Conservation (phyloP, 2,888 invertebrate species). For the Caenorhabditis becei region DNA sequence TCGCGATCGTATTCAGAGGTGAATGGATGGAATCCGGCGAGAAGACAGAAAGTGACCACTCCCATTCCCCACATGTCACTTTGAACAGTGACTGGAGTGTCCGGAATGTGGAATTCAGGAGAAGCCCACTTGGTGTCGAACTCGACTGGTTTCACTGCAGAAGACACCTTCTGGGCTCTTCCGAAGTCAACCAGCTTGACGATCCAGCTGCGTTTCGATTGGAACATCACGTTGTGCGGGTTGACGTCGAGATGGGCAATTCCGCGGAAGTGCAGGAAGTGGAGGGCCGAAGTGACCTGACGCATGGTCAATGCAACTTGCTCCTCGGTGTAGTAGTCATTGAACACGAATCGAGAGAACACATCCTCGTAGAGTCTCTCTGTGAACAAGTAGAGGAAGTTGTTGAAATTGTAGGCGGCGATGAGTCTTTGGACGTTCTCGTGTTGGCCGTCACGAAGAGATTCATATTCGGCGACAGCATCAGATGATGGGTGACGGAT, state of each 20-base stretch:
- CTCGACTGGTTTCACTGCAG: conserved; percentile 59
- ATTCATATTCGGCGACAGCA: conserved; percentile 90
- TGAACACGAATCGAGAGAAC: conserved; percentile 91
- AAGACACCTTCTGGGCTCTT: conserved; percentile 85
- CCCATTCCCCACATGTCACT: conserved; percentile 96
- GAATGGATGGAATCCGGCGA: conserved; percentile 95
- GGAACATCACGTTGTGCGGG: conserved; percentile 96
- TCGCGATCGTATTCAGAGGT: conserved; percentile 86
- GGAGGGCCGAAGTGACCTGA: conserved; percentile 92
- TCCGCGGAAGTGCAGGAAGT: conserved; percentile 93
- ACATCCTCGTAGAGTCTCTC: conserved; percentile 87
- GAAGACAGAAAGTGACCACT: conserved; percentile 91
- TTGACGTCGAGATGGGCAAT: conserved; percentile 91
- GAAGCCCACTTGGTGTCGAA: conserved; percentile 79
- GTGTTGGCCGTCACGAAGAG: conserved; percentile 88
- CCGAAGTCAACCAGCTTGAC: conserved; percentile 95
- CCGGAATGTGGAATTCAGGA: conserved; percentile 74
- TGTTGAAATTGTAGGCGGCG: conserved; percentile 83
- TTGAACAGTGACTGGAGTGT: conserved; percentile 91
- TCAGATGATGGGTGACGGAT: conserved; percentile 83
- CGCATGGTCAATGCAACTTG: conserved; percentile 88
- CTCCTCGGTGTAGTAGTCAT: conserved; percentile 94
- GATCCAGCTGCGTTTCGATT: conserved; percentile 86
- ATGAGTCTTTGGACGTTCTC: conserved; percentile 88
- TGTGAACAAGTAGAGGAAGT: conserved; percentile 82